Conservation (phyloP, 2,888 invertebrate genomes). For the Lepidocyrtinus sp. region DNA sequence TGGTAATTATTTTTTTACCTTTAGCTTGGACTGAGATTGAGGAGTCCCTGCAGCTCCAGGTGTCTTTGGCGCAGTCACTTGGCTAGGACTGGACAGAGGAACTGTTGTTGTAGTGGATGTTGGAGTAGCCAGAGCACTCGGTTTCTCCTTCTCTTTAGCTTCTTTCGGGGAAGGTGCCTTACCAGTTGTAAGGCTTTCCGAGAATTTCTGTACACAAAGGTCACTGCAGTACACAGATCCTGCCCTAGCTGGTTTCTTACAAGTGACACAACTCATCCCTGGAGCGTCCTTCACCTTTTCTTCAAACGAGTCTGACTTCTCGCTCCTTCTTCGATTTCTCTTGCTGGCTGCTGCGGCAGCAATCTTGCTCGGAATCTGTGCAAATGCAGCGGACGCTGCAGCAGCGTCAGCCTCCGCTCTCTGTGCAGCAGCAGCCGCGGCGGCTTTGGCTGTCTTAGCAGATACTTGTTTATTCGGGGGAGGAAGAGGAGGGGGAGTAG, state of each 20-base stretch:
- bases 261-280: constrained; percentile 79
- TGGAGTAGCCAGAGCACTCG: constrained; percentile 72
- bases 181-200: constrained; percentile 72
- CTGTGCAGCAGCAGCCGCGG: constrained; percentile 40
- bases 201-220: constrained; percentile 88
- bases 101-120: not conserved
- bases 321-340: constrained; percentile 25
- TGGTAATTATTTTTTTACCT: too few species aligned
- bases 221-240: constrained; percentile 92
- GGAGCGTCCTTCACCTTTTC: not conserved
- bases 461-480: not conserved
- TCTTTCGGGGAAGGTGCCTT: constrained; percentile 61
- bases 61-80: constrained; percentile 15
- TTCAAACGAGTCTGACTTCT: constrained; percentile 14
- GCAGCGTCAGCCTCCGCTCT: constrained; percentile 52
- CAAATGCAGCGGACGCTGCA: constrained; percentile 35
- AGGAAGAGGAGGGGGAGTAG: not conserved
- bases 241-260: constrained; percentile 83
- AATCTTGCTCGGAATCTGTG: constrained; percentile 44
- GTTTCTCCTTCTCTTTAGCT: constrained; percentile 74
- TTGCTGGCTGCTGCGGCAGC: constrained; percentile 33
- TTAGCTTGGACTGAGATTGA: constrained; percentile 39
- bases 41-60: constrained; percentile 30
- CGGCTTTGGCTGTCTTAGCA: not conserved
- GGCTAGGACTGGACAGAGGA: not conserved